phyloP scores from a whole-genome alignment of 2,113 vertebrate species.

The Aleadryas rufinucha region DNA sequence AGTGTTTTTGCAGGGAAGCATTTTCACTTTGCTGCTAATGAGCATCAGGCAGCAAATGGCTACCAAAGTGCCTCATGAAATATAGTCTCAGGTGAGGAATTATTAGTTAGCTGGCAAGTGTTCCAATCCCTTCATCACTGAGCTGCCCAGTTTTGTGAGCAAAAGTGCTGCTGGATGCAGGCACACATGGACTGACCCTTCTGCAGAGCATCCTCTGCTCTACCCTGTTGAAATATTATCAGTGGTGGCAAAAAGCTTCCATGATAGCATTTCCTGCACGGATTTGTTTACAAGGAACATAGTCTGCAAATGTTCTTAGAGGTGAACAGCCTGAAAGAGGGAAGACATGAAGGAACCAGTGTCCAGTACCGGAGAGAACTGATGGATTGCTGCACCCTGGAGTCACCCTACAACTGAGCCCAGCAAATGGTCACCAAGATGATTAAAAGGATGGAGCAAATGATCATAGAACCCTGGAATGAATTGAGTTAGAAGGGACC shows the following conservation, averaged over 20 bases:
- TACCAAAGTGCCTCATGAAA: not conserved
- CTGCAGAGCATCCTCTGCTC: not conserved
- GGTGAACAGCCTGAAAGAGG: not conserved
- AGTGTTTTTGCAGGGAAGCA: not conserved
- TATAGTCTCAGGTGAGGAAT: not conserved
- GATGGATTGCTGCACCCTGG: not conserved
- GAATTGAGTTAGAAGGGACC: not conserved
- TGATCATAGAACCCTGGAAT: not conserved
- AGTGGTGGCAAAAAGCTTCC: not conserved
- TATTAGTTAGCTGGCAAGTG: not conserved
- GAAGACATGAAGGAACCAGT: not conserved
- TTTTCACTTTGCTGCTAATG: not conserved
- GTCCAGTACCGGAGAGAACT: not conserved
- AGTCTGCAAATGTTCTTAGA: not conserved
- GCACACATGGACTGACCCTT: not conserved
- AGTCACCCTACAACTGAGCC: not conserved
- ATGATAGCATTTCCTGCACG: not conserved
- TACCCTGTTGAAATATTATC: not conserved
- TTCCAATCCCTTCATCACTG: not conserved
- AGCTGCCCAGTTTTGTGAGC: not conserved
- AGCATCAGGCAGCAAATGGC: not conserved
- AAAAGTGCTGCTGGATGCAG: not conserved
- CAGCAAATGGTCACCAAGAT: not conserved
- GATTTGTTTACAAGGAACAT: not conserved
- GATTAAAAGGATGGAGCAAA: not conserved